Evolutionary conservation across 2,113 vertebrate species (phyloP), one percentile per base, ranked within the genome.

Genomic region (Heteronetta atricapilla): DNA sequence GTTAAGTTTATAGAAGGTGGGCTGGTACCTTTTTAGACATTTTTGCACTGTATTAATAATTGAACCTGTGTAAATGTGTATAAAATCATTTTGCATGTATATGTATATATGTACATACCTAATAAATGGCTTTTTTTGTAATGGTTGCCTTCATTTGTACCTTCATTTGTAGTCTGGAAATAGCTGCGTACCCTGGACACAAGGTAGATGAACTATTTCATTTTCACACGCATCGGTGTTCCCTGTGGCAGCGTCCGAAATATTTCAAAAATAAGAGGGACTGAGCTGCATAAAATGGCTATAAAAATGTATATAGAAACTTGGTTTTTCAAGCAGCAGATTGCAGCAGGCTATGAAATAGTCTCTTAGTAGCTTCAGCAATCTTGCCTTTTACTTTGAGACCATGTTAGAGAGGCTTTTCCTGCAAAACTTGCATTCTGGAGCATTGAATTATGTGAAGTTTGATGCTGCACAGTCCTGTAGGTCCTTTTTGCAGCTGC

Each of bases 81-180:
- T 63, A 95, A 93, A 95, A 77, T 88, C 1, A 31, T 72, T 94
- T 83, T 59, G 91, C 95, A 77, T 95, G 94, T 60, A 0, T 78
- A 23, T 93, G 77, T 97, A 84, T 93, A 95, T 97, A 95, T 93
- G 95, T 97, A 96, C 66, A 94, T 94, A 88, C 14, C 77, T 87
- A 96, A 96, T 97, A 97, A 97, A 97, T 80, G 91, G 90, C 93
- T 88, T 92, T 96, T 96, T 95, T 86, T 55, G 5, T 95, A 97
- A 17, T 13, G 8, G 0, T 14, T 86, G 33, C 40, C 76, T 91
- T 84, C 33, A 31, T 86, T 66, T 23, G 5, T 26, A 21, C 36
- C 76, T 91, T 78, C 33, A 28, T 83, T 66, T 23, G 5, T 23
- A 21, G 31, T 11, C 40, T 55, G 10, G 38, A 70, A 68, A 28